A percentile compares a stretch with the other conserved stretches of the same genome.
Conservation (phyloP, 2,888 invertebrate genomes). For the Trichopoda pennipes region DNA sequence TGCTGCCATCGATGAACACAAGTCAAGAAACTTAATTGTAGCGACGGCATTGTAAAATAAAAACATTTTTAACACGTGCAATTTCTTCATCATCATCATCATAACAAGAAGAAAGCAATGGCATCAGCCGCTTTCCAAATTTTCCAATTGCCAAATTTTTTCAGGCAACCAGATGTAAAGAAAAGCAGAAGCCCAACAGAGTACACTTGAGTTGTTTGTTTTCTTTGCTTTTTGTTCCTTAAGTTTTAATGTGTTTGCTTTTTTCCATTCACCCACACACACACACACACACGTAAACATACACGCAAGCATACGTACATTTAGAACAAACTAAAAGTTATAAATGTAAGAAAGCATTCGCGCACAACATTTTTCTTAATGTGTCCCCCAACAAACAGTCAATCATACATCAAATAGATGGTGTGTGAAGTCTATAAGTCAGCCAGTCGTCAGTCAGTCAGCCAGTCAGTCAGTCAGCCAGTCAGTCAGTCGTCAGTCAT, state of each 20-base stretch:
- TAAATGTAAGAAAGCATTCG: slow-evolving; percentile 20
- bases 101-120: slow-evolving; percentile 4
- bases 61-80: slow-evolving; percentile 28
- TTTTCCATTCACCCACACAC: background rate
- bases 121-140: slow-evolving; percentile 33
- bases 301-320: background rate
- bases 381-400: background rate
- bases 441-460: slow-evolving; percentile 2
- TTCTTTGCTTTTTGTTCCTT: background rate
- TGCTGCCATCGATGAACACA: slow-evolving; percentile 32
- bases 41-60: slow-evolving; percentile 34
- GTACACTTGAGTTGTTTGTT: background rate
- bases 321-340: slow-evolving; percentile 5
- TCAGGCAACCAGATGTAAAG: slow-evolving; percentile 49
- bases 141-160: slow-evolving; percentile 41
- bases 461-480: background rate
- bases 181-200: slow-evolving; percentile 3
- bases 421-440: slow-evolving; percentile 8
- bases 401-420: slow-evolving; percentile 20
- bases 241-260: background rate
- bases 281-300: too few relatives aligned
- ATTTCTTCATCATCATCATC: background rate
- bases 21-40: slow-evolving; percentile 45
- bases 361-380: slow-evolving; percentile 20
- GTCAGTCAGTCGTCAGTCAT: slow-evolving; percentile 4